phyloP scores from a whole-genome alignment of 1,140 invertebrate genomes.

The Trichogramma pretiosum region DNA sequence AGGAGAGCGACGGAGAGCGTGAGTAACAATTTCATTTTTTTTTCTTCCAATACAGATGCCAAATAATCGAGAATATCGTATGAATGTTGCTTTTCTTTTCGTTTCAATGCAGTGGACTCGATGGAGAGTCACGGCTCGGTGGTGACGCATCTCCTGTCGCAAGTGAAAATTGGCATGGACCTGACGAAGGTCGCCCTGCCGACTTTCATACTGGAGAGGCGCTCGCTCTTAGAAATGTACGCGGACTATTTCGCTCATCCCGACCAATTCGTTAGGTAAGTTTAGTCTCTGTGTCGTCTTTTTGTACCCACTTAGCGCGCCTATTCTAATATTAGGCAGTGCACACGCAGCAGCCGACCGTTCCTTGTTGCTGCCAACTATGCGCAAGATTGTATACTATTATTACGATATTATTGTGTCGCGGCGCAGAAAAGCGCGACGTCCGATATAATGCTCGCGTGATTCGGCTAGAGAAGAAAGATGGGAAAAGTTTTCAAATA shows the following conservation, averaged over 20 bases:
- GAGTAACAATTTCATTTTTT: conserved; percentile 33
- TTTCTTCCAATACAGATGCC: not conserved
- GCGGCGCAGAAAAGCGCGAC: no score
- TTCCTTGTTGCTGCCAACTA: no score
- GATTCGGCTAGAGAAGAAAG: no score
- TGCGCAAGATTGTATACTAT: no score
- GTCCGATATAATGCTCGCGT: no score
- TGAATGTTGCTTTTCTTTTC: conserved; percentile 7
- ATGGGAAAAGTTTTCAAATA: no score
- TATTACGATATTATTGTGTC: no score
- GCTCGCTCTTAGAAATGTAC: conserved; percentile 95
- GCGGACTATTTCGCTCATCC: conserved; percentile 97
- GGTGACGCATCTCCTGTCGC: conserved; percentile 86
- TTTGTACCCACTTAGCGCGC: no score
- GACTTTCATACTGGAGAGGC: conserved; percentile 91
- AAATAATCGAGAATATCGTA: not conserved
- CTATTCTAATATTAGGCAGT: no score
- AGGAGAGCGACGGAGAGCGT: conserved; percentile 75
- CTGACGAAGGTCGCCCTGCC: conserved; percentile 94
- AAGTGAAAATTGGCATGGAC: conserved; percentile 98
- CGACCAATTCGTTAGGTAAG: conserved; percentile 91
- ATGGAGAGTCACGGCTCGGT: conserved; percentile 93
- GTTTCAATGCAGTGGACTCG: conserved; percentile 51
- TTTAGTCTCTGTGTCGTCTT: no score
- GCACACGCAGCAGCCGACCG: no score